These are phyloP conservation scores for Chymomyza costata DNA, from an alignment of 1,140 invertebrate genomes.

Conservation along the genomic window DNA sequence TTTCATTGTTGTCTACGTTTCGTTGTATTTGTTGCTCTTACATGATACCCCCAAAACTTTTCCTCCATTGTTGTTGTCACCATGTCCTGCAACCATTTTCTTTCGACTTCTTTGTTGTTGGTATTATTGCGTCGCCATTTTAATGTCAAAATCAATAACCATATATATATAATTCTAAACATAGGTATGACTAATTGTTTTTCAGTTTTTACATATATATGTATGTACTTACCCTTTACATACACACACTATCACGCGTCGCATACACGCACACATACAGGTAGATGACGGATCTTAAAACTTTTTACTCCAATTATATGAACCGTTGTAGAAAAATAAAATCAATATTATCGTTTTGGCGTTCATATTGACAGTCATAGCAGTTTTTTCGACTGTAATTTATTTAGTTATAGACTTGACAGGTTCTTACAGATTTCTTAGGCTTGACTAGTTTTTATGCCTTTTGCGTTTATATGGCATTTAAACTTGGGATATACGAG, in stretches of 20 bases:
- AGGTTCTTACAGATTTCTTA: too few species aligned
- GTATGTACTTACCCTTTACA: conserved; percentile 44
- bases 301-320: conserved; percentile 75
- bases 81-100: conserved; percentile 16
- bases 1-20: conserved; percentile 34
- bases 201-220: too few species aligned
- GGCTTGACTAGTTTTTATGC: conserved; percentile 66
- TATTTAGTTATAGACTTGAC: conserved; percentile 1
- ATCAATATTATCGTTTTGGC: conserved; percentile 73
- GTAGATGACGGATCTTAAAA: conserved; percentile 43
- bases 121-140: conserved; percentile 21
- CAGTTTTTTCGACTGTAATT: conserved; percentile 25
- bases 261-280: conserved; percentile 18
- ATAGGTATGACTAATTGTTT: too few species aligned
- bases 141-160: conserved; percentile 48
- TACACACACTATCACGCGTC: conserved; percentile 1
- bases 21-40: conserved; percentile 13
- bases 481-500: conserved; percentile 36
- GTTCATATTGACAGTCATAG: conserved; percentile 73
- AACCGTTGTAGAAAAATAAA: conserved; percentile 75
- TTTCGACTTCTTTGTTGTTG: not conserved
- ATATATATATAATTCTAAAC: too few species aligned
- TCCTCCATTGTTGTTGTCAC: conserved; percentile 15
- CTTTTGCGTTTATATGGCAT: conserved; percentile 63
- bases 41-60: too few species aligned